Base-by-base conservation (phyloP, 2,797 vertebrate genomes). In the Sphenopsis melanotis region DNA sequence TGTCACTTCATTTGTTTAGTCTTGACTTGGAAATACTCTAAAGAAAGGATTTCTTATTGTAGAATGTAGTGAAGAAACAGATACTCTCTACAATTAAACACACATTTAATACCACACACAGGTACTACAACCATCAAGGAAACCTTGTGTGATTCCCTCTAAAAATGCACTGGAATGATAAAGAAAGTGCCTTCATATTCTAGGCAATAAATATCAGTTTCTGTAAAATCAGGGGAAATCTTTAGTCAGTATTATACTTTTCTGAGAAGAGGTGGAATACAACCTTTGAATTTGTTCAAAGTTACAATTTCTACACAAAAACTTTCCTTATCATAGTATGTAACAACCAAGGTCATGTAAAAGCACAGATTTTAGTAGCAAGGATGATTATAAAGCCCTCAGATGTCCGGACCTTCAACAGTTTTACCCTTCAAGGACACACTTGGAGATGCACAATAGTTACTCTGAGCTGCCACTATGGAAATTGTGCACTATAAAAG, bases 311-410 rank as follows among this genome's bases (percentile, higher is more conserved):
- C 78, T 84, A 59, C 8, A 36, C 87, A 65, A 65, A 50, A 92
- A 59, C 27, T 86, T 93, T 37, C 9, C 79, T 50, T 78, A 79
- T 70, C 36, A 23, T 68, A 32, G 17, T 55, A 52, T 13, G 5
- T 15, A 84, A 81, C 32, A 91, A 55, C 4, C 21, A 81, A 86
- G 16, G n/a, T 32, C n/a, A 57, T 15, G 20, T 47, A 59, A 85
- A 92, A 95, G 11, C 14, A 76, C n/a, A 9, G 29, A 26, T 79
- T 96, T 95, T 61, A 90, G 55, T 68, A 94, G 53, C 53, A 90
- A 94, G 30, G 11, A 39, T 75, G 26, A 78, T 83, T 55, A 61
- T 71, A 74, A 93, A 95, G n/a, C 39, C 74, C 71, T 70, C 65
- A 87, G 69, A 83, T 27, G 69, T n/a, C 59, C 59, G 94, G 75